These are phyloP conservation scores for Rhea americana DNA, from an alignment of 2,113 vertebrate genomes.

Conservation along the genomic window DNA sequence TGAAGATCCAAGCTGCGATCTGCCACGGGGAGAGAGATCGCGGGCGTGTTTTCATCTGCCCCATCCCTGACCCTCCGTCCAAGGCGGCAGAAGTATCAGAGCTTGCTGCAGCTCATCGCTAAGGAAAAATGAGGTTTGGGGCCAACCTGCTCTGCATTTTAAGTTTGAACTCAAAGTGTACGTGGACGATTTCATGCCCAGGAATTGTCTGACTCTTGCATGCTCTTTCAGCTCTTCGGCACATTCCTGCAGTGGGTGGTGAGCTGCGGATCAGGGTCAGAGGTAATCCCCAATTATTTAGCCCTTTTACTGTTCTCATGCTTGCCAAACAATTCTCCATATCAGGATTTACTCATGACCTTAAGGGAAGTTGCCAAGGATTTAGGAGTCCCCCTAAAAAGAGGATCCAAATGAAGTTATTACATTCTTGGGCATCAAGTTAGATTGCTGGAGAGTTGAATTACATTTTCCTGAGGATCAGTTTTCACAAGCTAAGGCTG, in stretches of 20 bases:
- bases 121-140: constrained; percentile 28
- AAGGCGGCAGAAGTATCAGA: background rate
- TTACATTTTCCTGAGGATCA: constrained; percentile 57
- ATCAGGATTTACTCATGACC: constrained; percentile 64
- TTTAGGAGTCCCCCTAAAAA: constrained; percentile 68
- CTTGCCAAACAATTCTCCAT: constrained; percentile 50
- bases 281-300: constrained; percentile 70
- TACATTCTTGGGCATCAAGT: constrained; percentile 47
- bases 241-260: constrained; percentile 65
- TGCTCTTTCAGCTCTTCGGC: constrained; percentile 33
- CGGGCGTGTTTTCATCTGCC: background rate
- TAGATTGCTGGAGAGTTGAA: constrained; percentile 30
- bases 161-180: background rate
- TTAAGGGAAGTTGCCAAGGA: constrained; percentile 62
- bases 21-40: background rate
- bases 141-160: background rate
- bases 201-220: constrained; percentile 21
- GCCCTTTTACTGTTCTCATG: constrained; percentile 48
- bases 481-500: constrained; percentile 45
- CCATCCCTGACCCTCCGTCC: constrained; percentile 2
- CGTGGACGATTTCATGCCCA: constrained; percentile 16
- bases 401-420: constrained; percentile 44
- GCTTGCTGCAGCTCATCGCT: constrained; percentile 7
- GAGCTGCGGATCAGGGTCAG: constrained; percentile 56
- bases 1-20: background rate